These are phyloP conservation scores for Lapara coniferarum DNA, from an alignment of 2,888 invertebrate species.

Conservation along the genomic window DNA sequence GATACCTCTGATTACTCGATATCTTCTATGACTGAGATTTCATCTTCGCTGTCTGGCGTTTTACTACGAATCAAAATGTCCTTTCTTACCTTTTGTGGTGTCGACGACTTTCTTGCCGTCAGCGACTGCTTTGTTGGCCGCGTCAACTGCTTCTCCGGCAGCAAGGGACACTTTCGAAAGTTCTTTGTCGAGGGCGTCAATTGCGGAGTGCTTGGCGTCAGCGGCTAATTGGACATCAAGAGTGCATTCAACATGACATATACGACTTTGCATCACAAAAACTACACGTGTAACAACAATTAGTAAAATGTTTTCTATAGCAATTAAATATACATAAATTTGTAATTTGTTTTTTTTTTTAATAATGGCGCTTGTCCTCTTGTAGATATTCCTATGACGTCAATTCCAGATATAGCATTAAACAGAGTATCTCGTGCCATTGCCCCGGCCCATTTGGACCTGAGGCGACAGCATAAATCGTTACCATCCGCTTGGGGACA, in stretches of 20 bases:
- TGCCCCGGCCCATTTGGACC: not conserved
- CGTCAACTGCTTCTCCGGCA: conserved; percentile 75
- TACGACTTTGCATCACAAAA: not conserved
- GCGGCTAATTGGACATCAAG: conserved; percentile 52
- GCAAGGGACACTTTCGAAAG: conserved; percentile 76
- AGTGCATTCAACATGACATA: conserved; percentile 7
- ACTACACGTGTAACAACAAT: not conserved
- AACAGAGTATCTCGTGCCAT: not conserved
- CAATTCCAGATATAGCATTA: not conserved
- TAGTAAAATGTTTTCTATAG: not conserved
- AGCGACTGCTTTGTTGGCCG: conserved; percentile 72
- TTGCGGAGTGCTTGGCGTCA: conserved; percentile 75
- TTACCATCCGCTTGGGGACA: conserved; percentile 19
- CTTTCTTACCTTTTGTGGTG: conserved; percentile 71
- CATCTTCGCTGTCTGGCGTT: not conserved
- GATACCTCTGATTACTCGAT: not conserved
- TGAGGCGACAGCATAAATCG: conserved; percentile 5
- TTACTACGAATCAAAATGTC: not conserved
- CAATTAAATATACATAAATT: too few relatives aligned
- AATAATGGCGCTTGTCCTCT: too few relatives aligned
- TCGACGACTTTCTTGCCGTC: conserved; percentile 79
- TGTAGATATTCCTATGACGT: not conserved
- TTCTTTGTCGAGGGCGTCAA: conserved; percentile 81
- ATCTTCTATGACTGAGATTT: not conserved
- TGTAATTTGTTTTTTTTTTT: too few relatives aligned